Evolutionary conservation across 2,113 vertebrate genomes (phyloP).

Genomic region (Acanthisitta chloris): DNA sequence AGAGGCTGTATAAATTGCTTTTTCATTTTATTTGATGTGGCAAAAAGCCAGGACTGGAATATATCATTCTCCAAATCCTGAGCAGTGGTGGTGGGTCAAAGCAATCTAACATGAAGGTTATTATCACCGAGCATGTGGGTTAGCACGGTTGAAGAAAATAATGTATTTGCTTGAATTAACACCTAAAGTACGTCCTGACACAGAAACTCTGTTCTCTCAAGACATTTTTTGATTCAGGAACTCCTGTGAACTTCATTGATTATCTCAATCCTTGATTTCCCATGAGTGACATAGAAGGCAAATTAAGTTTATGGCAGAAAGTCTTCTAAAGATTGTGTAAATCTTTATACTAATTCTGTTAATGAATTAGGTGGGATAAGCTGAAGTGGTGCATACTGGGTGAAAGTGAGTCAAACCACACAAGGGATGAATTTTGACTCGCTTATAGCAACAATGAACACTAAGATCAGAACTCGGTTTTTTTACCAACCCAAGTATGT

Average conservation of each 20-base stretch:
- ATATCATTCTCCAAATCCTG: not conserved
- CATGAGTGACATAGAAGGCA: constrained; percentile 63
- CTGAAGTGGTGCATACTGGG: not conserved
- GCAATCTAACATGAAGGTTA: constrained; percentile 31
- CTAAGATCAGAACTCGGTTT: not conserved
- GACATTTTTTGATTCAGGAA: constrained; percentile 24
- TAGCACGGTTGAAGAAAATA: constrained; percentile 22
- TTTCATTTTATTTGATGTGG: constrained; percentile 43
- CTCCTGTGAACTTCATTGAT: constrained; percentile 65
- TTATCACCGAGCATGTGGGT: not conserved
- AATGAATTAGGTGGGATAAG: not conserved
- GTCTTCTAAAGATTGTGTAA: not conserved
- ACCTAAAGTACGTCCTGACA: constrained; percentile 31
- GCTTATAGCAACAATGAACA: not conserved
- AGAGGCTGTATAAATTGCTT: constrained; percentile 47
- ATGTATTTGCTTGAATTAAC: constrained; percentile 57
- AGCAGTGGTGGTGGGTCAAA: constrained; percentile 12
- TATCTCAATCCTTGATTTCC: constrained; percentile 61
- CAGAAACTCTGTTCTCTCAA: constrained; percentile 50
- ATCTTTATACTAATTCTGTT: not conserved
- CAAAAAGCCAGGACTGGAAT: constrained; percentile 14
- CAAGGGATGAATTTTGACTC: not conserved
- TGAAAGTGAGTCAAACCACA: not conserved
- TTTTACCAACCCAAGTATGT: not conserved
- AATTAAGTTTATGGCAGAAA: constrained; percentile 51